Evolutionary conservation across 2,797 vertebrate genomes (phyloP).

Genomic region (Xerus rutilus): DNA sequence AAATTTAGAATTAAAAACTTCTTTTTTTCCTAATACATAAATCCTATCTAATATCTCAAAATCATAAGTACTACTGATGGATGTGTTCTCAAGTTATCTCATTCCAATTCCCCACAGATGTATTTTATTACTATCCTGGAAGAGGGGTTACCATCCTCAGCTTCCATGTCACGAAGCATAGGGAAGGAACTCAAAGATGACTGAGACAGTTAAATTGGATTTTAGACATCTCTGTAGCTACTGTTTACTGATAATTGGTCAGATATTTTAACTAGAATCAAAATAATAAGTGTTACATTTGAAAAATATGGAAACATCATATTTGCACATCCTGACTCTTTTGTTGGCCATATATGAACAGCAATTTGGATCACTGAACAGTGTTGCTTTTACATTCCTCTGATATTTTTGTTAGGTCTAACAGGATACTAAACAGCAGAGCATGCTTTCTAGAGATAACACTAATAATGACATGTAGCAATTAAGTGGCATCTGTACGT

Average conservation of each 20-base stretch:
- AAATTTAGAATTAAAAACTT: conserved; percentile 57
- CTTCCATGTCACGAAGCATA: neutral
- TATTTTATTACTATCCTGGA: neutral
- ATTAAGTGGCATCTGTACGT: neutral
- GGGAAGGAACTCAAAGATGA: neutral
- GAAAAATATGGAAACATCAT: neutral
- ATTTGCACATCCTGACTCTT: neutral
- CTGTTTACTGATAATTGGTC: neutral
- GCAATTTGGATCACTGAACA: neutral
- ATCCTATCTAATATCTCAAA: neutral
- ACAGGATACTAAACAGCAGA: neutral
- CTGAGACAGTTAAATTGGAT: neutral
- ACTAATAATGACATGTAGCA: neutral
- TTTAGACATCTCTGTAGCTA: neutral
- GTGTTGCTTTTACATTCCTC: neutral
- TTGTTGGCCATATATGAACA: neutral
- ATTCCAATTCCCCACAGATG: neutral
- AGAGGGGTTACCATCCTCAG: neutral
- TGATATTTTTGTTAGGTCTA: neutral
- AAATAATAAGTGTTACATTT: neutral
- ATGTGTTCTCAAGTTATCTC: neutral
- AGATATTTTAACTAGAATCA: neutral
- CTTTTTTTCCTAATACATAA: conserved; percentile 42
- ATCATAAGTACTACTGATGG: neutral
- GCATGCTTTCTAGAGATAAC: neutral